These are phyloP conservation scores for Drosophila paranaensis DNA, from an alignment of 2,888 invertebrate species.

Conservation along the genomic window DNA sequence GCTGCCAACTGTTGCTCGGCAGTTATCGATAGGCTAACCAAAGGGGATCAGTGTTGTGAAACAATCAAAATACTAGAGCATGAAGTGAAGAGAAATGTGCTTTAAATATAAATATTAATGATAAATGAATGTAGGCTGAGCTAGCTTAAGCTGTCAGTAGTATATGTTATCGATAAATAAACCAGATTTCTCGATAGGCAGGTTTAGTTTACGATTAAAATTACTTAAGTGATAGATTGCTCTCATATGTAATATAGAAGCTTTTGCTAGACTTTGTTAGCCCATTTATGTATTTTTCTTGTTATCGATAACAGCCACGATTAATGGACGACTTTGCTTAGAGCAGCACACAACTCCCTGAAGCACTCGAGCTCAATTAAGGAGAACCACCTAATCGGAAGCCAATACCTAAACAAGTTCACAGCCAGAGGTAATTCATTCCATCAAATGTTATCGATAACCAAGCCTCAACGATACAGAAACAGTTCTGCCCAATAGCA, in stretches of 20 bases:
- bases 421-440: too few species aligned
- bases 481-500: not conserved
- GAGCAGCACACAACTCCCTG: too few species aligned
- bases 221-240: too few species aligned
- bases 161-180: not conserved
- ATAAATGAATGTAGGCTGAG: not conserved
- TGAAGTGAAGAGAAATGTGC: not conserved
- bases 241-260: too few species aligned
- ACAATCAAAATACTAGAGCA: fast-evolving
- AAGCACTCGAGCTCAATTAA: too few species aligned
- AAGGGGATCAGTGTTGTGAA: not conserved
- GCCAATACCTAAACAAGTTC: too few species aligned
- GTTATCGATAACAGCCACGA: too few species aligned
- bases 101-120: not conserved
- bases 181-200: not conserved
- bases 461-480: not conserved
- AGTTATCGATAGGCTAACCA: slow-evolving; percentile 2
- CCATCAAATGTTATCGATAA: slow-evolving; percentile 1
- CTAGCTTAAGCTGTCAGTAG: not conserved
- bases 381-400: too few species aligned
- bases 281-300: too few species aligned
- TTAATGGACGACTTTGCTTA: too few species aligned
- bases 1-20: slow-evolving; percentile 14
- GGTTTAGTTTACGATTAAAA: not conserved
- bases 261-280: too few species aligned